These are phyloP conservation scores for Styela plicata DNA, from an alignment of 23 tunicate genomes.

Conservation along the genomic window DNA sequence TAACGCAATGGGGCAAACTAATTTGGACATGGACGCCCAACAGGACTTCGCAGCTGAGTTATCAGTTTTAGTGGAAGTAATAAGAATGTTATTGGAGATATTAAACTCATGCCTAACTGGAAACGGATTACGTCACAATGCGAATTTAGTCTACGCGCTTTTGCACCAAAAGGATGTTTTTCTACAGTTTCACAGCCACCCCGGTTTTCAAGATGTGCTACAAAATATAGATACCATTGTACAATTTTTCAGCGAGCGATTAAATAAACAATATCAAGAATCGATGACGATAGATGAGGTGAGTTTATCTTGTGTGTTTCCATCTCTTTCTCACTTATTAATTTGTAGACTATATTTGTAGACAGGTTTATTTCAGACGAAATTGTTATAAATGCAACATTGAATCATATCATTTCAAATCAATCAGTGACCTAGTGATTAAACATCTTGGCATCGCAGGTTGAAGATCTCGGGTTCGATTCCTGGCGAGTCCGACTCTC, in stretches of 20 bases:
- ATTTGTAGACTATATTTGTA: no score
- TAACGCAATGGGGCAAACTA: slow-evolving; percentile 24
- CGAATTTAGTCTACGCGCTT: slow-evolving; percentile 74
- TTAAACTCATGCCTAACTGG: slow-evolving; percentile 79
- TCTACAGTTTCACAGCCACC: slow-evolving; percentile 39
- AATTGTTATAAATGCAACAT: no score
- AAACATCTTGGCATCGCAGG: no score
- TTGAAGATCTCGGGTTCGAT: no score
- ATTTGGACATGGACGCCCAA: slow-evolving; percentile 17
- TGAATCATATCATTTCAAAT: no score
- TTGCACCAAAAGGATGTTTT: slow-evolving; percentile 62
- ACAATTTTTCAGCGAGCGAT: slow-evolving; percentile 52
- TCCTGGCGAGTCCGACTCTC: no score
- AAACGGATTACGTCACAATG: slow-evolving; percentile 61
- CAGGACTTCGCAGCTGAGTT: slow-evolving; percentile 57
- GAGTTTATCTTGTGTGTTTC: not conserved
- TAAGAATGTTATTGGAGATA: slow-evolving; percentile 83
- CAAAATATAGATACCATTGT: slow-evolving; percentile 82
- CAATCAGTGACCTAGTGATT: no score
- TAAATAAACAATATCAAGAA: slow-evolving; percentile 36
- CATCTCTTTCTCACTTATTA: no score
- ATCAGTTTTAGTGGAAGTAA: slow-evolving; percentile 54
- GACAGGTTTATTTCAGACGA: no score
- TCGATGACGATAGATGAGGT: slow-evolving; percentile 58
- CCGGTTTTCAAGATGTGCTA: slow-evolving; percentile 68